Evolutionary conservation across 2,113 vertebrate species (phyloP).

Genomic region (Myotis lucifugus): DNA sequence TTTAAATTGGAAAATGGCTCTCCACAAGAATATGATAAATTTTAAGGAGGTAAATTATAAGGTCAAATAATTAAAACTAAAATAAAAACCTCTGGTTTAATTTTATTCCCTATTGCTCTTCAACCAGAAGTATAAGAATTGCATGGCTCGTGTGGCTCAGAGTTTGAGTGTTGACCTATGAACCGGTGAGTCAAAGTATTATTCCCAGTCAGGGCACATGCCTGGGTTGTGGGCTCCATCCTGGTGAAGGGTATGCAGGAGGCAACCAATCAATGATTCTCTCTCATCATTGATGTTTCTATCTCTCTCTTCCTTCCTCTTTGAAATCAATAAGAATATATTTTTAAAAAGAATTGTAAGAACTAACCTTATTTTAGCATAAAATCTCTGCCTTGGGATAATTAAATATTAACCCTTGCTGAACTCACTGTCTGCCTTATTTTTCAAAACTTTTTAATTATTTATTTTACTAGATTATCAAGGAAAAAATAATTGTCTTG

Average conservation of each 20-base stretch:
- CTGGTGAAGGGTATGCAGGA: too few relatives aligned
- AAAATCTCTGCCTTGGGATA: not conserved
- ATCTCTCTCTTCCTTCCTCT: too few relatives aligned
- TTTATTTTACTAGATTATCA: not conserved
- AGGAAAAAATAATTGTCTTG: not conserved
- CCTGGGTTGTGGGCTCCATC: too few relatives aligned
- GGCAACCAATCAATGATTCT: too few relatives aligned
- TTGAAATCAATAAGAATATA: too few relatives aligned
- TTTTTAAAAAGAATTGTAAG: not conserved
- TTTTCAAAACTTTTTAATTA: not conserved
- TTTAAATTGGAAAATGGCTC: not conserved
- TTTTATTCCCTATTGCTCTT: not conserved
- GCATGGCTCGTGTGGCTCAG: too few relatives aligned
- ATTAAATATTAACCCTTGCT: not conserved
- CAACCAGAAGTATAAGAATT: not conserved
- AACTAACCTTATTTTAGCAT: not conserved
- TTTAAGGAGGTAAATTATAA: not conserved
- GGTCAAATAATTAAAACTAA: not conserved
- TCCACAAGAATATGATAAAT: not conserved
- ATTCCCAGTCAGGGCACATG: too few relatives aligned
- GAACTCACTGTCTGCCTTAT: not conserved
- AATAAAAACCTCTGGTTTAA: not conserved
- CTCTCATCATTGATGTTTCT: too few relatives aligned
- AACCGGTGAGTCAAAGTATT: too few relatives aligned
- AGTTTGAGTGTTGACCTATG: too few relatives aligned